Base-by-base conservation (phyloP, 2,888 invertebrate species). In the Eudemis profundana region DNA sequence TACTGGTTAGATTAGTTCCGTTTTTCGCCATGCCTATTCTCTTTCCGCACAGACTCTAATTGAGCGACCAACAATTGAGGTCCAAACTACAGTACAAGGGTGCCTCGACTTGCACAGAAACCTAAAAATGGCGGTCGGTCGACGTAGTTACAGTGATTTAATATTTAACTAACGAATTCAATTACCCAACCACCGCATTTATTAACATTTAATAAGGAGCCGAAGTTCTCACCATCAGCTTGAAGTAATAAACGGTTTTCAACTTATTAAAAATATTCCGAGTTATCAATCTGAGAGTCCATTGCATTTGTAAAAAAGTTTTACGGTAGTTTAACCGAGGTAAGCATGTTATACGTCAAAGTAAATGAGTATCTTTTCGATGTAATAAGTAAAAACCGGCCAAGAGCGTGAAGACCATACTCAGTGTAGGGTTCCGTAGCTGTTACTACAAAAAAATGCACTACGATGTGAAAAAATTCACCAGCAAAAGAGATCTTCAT, bases 201-300 rank as follows among this genome's bases (percentile, higher is more conserved):
- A 65, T 60, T 65, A 65, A 65, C 59, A 65, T 65, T 65, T 60
- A 59, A 59, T 65, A 60, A 65, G 60, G 38, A 54, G 33, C 50
- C 50, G 17, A 64, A 50, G 60, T 60, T 65, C 51, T 33, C 57
- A 27, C 49, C 59, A 51, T 44, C 50, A 15, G 56, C 40, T 21
- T 19, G 10, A 12, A 56, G 40, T 33, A 50, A 21, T 49, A 50
- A 57, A 38, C 17, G 63, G n/a, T 46, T n/a, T 47, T 29, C 46
- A 47, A 65, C 46, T 51, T 40, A 53, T 47, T 59, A 23, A 46
- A 53, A 60, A 53, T 56, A 51, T 60, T 54, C 15, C 21, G 42
- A 61, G 53, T 44, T 29, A 47, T 40, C 14, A 33, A 53, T 21
- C 10, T 53, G 33, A 17, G 12, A 36, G 33, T 17, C 50, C 4